phyloP scores from a whole-genome alignment of 2,797 vertebrate genomes.

The Setipinna tenuifilis region DNA sequence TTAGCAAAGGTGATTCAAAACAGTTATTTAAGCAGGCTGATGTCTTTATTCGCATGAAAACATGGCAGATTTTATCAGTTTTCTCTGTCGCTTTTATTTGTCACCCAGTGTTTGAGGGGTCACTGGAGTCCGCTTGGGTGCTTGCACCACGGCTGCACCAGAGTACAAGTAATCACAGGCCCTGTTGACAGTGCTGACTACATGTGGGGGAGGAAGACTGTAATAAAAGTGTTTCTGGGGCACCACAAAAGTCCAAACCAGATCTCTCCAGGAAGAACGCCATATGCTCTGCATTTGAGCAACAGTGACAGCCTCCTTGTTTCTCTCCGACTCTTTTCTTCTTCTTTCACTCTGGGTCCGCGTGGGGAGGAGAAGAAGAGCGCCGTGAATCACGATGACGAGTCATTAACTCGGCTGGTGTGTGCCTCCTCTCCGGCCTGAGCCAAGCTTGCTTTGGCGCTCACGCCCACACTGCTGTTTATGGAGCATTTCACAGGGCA shows the following conservation, averaged over 20 bases:
- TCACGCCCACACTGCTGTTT: slow-evolving; percentile 51
- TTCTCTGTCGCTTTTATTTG: not conserved
- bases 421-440: not conserved
- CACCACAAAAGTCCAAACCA: slow-evolving; percentile 7
- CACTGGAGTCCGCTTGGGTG: not conserved
- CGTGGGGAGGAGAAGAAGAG: not conserved
- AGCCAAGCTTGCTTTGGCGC: not conserved
- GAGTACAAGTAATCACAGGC: not conserved
- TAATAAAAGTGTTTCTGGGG: not conserved
- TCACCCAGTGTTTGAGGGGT: not conserved
- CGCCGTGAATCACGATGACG: not conserved
- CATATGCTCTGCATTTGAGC: slow-evolving; percentile 5
- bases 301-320: slow-evolving; percentile 7
- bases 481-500: slow-evolving; percentile 75
- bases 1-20: no score
- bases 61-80: not conserved
- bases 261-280: not conserved
- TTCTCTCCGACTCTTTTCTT: not conserved
- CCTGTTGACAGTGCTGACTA: not conserved
- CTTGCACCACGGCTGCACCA: not conserved
- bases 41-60: not conserved
- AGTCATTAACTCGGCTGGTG: slow-evolving; percentile 4
- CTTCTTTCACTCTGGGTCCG: not conserved
- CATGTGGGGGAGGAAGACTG: not conserved
- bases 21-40: not conserved